phyloP scores from a whole-genome alignment of 1,140 invertebrate genomes.

The Nylanderia fulva region DNA sequence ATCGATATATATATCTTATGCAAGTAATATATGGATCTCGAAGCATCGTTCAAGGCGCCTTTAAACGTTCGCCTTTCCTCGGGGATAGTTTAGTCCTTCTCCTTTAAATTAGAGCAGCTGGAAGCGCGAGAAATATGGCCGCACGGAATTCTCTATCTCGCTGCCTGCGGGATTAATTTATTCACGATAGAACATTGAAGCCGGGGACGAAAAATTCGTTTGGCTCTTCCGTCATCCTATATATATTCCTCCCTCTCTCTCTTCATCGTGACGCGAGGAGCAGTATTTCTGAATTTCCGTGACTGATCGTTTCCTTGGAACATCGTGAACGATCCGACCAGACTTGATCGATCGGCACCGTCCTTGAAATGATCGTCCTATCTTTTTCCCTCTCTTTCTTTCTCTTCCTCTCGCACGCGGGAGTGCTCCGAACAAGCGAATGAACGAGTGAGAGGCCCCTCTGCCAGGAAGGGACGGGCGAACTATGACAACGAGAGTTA shows the following conservation, averaged over 20 bases:
- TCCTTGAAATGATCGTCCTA: slow-evolving; percentile 81
- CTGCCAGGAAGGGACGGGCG: slow-evolving; percentile 71
- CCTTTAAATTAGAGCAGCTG: slow-evolving; percentile 10
- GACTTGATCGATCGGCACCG: slow-evolving; percentile 74
- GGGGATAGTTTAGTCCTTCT: not conserved
- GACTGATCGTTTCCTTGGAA: slow-evolving; percentile 62
- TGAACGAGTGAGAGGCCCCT: slow-evolving; percentile 42
- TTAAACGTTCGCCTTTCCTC: not conserved
- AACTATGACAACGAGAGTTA: slow-evolving; percentile 77
- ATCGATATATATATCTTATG: not conserved
- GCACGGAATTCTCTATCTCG: not conserved
- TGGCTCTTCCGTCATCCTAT: not conserved
- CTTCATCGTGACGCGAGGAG: slow-evolving; percentile 22
- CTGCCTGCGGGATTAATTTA: slow-evolving; percentile 53
- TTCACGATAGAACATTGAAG: slow-evolving; percentile 37
- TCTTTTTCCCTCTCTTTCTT: slow-evolving; percentile 60
- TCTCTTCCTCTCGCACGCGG: not conserved
- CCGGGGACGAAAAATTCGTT: slow-evolving; percentile 28
- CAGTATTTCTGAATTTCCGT: slow-evolving; percentile 56
- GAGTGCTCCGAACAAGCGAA: slow-evolving; percentile 24
- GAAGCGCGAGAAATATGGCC: not conserved
- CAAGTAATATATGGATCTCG: not conserved
- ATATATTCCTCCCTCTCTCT: not conserved
- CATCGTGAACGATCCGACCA: slow-evolving; percentile 67
- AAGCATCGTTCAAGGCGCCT: not conserved